Evolutionary conservation across 2,113 vertebrate genomes (phyloP), one percentile per base, ranked within the genome.

Genomic region (Oncorhynchus keta): DNA sequence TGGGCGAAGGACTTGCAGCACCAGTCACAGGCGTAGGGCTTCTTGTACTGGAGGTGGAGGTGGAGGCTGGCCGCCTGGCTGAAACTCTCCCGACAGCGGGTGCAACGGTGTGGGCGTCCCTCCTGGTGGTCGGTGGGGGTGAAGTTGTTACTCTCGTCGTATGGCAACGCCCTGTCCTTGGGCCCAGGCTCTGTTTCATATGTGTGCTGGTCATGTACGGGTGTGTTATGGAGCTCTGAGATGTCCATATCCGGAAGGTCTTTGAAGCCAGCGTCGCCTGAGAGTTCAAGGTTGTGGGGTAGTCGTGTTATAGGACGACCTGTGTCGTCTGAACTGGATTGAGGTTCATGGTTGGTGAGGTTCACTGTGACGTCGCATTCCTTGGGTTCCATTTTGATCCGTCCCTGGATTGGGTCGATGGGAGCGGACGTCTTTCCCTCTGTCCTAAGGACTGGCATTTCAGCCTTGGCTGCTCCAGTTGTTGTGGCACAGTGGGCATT

Each of bases 1-100:
- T 94, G 92, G 0, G 89, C 90, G 22, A 94, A 94, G 22, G 90
- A 88, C 28, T 93, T 93, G 68, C 93, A 93, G 76, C 93, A 94
- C 88, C 90, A 92, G 71, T 88, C 84, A 72, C 93, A 94, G 79
- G 87, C 87, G 76, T 91, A 92, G 1, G 85, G 79, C 30, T 92
- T 90, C 20, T 89, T 89, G 78, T 91, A 84, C 24, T 91, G 89
- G 81, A 91, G 79, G 78, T 94, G 93, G 3, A 88, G 81, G 28
- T 83, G 85, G 3, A 93, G 91, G 12, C 87, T 79, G 49, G 75
- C 8, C 22, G 88, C 79, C 2, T 88, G 83, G 26, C 69, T 64
- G 24, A 93, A 92, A 0, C 84, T 79, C 74, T 93, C 92, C 3
- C 85, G 80, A 22, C 92, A 93, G 70, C 90, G 92, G 0, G 86